Evolutionary conservation across 2,797 vertebrate genomes (phyloP).

Genomic region (Micropoecilia bifurca): DNA sequence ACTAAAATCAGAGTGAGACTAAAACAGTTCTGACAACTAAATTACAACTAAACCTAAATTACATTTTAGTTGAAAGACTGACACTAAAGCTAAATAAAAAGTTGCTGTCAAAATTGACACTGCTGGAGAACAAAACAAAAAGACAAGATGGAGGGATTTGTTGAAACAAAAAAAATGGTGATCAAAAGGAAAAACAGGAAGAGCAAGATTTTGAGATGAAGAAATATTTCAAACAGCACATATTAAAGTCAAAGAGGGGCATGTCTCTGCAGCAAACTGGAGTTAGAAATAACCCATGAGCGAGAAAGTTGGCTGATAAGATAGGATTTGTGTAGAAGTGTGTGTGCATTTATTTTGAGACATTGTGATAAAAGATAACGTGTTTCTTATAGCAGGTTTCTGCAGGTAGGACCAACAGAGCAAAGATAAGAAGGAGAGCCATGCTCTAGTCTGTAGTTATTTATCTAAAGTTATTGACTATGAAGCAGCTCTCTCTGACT

Average conservation of each 20-base stretch:
- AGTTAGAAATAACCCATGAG: conserved; percentile 57
- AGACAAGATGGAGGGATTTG: conserved; percentile 8
- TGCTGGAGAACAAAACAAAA: conserved; percentile 4
- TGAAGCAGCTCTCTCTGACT: neutral
- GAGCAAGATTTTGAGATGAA: conserved; percentile 16
- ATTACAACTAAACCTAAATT: too few relatives aligned
- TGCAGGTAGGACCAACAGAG: neutral
- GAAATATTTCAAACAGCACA: neutral
- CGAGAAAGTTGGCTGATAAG: conserved; percentile 50
- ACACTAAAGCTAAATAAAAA: too few relatives aligned
- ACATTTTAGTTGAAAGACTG: too few relatives aligned
- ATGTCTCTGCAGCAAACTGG: conserved; percentile 67
- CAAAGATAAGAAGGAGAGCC: neutral
- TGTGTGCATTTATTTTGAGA: conserved; percentile 20
- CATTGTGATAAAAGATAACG: conserved; percentile 18
- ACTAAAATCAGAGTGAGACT: too few relatives aligned
- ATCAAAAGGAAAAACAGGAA: conserved; percentile 1
- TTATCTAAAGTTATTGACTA: neutral
- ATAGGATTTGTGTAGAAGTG: conserved; percentile 47
- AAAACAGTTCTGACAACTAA: too few relatives aligned
- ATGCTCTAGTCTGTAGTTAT: neutral
- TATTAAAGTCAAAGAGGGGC: conserved; percentile 40
- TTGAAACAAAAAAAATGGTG: conserved; percentile 7
- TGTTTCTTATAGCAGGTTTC: conserved; percentile 4
- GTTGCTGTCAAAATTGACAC: neutral